A percentile compares a stretch with the other conserved stretches of the same genome.
phyloP scores from a whole-genome alignment of 2,797 vertebrate species.

The Pipistrellus kuhlii region DNA sequence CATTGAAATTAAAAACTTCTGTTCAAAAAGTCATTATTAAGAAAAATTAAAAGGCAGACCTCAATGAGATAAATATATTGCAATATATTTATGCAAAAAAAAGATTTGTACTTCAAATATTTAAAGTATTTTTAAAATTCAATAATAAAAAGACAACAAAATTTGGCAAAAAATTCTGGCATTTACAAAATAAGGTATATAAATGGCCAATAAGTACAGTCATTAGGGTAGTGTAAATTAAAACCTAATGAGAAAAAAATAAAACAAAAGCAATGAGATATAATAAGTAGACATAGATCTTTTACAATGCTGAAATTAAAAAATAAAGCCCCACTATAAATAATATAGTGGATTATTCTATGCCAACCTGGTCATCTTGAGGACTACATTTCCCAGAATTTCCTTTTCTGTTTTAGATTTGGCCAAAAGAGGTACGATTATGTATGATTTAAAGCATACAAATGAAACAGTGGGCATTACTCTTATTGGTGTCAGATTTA shows the following conservation, averaged over 20 bases:
- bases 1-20: not conserved
- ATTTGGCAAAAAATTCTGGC: not conserved
- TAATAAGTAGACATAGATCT: not conserved
- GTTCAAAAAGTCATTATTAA: not conserved
- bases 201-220: not conserved
- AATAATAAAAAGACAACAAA: slow-evolving; percentile 35
- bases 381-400: not conserved
- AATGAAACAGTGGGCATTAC: not conserved
- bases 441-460: not conserved
- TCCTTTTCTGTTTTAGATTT: slow-evolving; percentile 35
- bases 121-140: not conserved
- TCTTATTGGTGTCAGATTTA: not conserved
- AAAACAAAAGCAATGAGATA: too few relatives aligned
- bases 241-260: not conserved
- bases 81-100: not conserved
- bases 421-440: not conserved
- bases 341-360: not conserved
- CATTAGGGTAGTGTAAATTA: not conserved
- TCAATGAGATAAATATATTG: not conserved
- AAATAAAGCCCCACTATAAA: not conserved
- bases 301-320: not conserved
- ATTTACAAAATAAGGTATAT: not conserved
- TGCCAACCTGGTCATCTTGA: not conserved
- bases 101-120: not conserved
- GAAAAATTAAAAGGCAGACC: not conserved